These are phyloP conservation scores for Periphyllus acericola DNA, from an alignment of 2,888 invertebrate genomes.

Conservation along the genomic window DNA sequence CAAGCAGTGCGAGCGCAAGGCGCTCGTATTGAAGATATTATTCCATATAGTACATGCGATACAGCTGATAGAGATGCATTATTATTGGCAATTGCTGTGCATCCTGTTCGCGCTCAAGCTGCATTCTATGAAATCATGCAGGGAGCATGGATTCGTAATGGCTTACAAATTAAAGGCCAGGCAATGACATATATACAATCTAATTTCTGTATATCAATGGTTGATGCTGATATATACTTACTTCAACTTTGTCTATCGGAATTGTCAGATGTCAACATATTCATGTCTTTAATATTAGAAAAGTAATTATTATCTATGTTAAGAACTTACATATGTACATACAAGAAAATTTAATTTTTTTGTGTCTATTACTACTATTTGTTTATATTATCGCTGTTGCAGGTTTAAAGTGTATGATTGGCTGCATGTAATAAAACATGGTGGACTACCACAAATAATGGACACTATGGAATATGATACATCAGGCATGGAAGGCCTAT, in stretches of 20 bases:
- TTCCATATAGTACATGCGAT: slow-evolving; percentile 82
- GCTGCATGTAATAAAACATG: neutral
- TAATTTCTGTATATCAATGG: slow-evolving; percentile 98
- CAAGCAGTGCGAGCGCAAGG: slow-evolving; percentile 74
- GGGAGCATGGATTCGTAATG: slow-evolving; percentile 94
- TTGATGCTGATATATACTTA: slow-evolving; percentile 95
- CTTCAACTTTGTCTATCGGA: slow-evolving; percentile 92
- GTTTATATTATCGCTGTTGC: neutral
- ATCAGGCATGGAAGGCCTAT: slow-evolving; percentile 89
- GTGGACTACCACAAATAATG: slow-evolving; percentile 36
- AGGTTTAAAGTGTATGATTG: slow-evolving; percentile 44
- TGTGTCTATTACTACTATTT: neutral
- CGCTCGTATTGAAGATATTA: slow-evolving; percentile 78
- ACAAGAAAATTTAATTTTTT: neutral
- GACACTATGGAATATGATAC: slow-evolving; percentile 68
- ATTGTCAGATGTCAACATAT: slow-evolving; percentile 81
- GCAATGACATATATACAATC: slow-evolving; percentile 99
- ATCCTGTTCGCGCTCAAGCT: slow-evolving; percentile 91
- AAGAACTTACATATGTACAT: neutral
- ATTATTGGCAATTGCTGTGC: slow-evolving; percentile 78
- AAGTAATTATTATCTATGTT: slow-evolving; percentile 71
- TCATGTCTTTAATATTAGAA: slow-evolving; percentile 86
- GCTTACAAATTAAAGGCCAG: slow-evolving; percentile 97
- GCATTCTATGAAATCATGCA: slow-evolving; percentile 91
- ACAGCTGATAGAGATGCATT: slow-evolving; percentile 74